These are phyloP conservation scores for Eulemur mongoz DNA, from an alignment of 2,797 vertebrate genomes.

Conservation along the genomic window DNA sequence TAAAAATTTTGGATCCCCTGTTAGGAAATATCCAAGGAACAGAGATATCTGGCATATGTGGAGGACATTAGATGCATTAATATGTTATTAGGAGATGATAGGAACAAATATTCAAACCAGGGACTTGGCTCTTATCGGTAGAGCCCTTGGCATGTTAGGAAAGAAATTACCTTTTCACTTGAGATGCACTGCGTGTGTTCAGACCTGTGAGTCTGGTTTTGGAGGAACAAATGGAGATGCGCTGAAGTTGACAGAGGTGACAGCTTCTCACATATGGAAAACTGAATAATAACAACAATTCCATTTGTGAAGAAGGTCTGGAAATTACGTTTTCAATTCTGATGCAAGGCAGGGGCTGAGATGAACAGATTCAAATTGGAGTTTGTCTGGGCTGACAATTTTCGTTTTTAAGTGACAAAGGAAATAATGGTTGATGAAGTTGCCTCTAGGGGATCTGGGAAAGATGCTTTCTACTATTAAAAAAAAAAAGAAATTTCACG, in stretches of 20 bases:
- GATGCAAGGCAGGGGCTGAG: conserved; percentile 76
- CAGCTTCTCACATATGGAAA: conserved; percentile 85
- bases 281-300: conserved; percentile 84
- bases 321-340: conserved; percentile 82
- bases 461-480: conserved; percentile 57
- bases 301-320: conserved; percentile 77
- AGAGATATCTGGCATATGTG: conserved; percentile 16
- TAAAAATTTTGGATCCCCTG: neutral
- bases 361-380: conserved; percentile 79
- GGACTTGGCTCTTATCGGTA: conserved; percentile 68
- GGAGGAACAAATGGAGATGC: conserved; percentile 78
- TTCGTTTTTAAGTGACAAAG: conserved; percentile 59
- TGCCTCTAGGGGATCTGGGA: conserved; percentile 60
- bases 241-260: conserved; percentile 79
- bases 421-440: conserved; percentile 66
- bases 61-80: conserved; percentile 67
- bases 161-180: conserved; percentile 81
- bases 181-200: conserved; percentile 72
- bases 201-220: conserved; percentile 72
- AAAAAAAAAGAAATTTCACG: conserved; percentile 56
- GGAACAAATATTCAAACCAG: conserved; percentile 74
- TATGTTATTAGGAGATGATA: conserved; percentile 79
- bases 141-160: conserved; percentile 60
- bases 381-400: conserved; percentile 67
- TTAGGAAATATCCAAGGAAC: conserved; percentile 43